These are phyloP conservation scores for Phengaris alcon DNA, from an alignment of 2,888 invertebrate species.

Conservation along the genomic window DNA sequence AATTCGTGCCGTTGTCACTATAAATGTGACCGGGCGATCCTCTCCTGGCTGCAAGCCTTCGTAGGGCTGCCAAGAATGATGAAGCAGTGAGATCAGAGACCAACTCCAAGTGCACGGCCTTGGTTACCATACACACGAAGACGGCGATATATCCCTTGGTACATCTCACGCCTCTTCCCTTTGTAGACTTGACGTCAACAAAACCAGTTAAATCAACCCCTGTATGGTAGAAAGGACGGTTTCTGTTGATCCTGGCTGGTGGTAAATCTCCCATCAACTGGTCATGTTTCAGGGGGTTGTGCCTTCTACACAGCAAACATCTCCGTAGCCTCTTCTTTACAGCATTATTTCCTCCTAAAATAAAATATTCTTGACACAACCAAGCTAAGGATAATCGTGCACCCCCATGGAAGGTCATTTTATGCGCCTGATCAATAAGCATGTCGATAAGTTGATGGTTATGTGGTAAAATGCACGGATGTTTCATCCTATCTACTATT, in stretches of 20 bases:
- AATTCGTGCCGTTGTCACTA: constrained; percentile 42
- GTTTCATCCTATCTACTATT: too few species aligned
- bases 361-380: constrained; percentile 34
- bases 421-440: too few species aligned
- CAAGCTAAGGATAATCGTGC: constrained; percentile 31
- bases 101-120: constrained; percentile 43
- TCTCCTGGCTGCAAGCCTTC: constrained; percentile 40
- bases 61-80: constrained; percentile 24
- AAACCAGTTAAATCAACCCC: constrained; percentile 37
- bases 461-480: too few species aligned
- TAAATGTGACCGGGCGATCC: constrained; percentile 41
- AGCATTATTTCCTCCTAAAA: constrained; percentile 33
- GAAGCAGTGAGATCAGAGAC: constrained; percentile 33
- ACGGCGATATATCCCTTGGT: too few species aligned
- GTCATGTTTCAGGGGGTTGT: constrained; percentile 25
- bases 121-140: constrained; percentile 11
- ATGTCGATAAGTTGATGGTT: too few species aligned
- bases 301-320: constrained; percentile 34
- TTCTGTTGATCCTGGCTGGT: constrained; percentile 29
- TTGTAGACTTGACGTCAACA: too few species aligned
- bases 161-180: too few species aligned
- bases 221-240: constrained; percentile 37
- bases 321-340: constrained; percentile 35
- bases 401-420: constrained; percentile 35
- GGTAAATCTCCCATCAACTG: too few species aligned